Evolutionary conservation across 2,888 invertebrate genomes (phyloP).

Genomic region (Caenorhabditis sinica): DNA sequence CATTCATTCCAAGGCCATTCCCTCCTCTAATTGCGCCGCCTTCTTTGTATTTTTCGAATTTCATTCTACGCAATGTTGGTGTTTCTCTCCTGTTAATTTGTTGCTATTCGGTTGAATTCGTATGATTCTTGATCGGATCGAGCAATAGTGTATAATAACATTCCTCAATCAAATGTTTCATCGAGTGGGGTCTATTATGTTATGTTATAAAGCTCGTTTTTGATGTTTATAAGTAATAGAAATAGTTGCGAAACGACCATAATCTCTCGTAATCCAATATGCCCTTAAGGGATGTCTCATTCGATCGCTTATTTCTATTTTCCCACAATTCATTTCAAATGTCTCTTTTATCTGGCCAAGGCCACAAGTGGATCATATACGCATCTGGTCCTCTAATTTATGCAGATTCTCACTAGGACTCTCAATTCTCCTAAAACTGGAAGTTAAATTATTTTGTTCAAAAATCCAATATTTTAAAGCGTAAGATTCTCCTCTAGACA

Average conservation of each 20-base stretch:
- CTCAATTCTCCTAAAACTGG: too few species aligned
- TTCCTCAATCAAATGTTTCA: too few species aligned
- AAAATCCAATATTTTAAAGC: not conserved
- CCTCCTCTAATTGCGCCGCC: constrained; percentile 27
- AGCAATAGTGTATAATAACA: not conserved
- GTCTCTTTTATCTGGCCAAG: constrained; percentile 4
- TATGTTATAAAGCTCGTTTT: too few species aligned
- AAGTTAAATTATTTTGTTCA: too few species aligned
- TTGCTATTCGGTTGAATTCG: not conserved
- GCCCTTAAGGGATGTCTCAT: not conserved
- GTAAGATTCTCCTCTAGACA: not conserved
- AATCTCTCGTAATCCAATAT: constrained; percentile 34
- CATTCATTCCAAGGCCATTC: constrained; percentile 39
- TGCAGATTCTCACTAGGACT: not conserved
- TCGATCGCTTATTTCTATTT: not conserved
- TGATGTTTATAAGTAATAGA: too few species aligned
- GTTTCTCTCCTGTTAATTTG: constrained; percentile 2
- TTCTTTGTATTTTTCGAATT: constrained; percentile 21
- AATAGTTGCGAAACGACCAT: not conserved
- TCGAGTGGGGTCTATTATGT: too few species aligned
- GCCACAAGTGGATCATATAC: constrained; percentile 1
- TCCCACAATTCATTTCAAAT: constrained; percentile 31
- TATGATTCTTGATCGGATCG: not conserved
- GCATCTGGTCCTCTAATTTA: constrained; percentile 22
- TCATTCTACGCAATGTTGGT: constrained; percentile 1